Percentiles rank a stretch among this genome's conserved stretches.
Evolutionary conservation across 2,113 vertebrate species (phyloP).

Genomic region (Pimephales promelas): DNA sequence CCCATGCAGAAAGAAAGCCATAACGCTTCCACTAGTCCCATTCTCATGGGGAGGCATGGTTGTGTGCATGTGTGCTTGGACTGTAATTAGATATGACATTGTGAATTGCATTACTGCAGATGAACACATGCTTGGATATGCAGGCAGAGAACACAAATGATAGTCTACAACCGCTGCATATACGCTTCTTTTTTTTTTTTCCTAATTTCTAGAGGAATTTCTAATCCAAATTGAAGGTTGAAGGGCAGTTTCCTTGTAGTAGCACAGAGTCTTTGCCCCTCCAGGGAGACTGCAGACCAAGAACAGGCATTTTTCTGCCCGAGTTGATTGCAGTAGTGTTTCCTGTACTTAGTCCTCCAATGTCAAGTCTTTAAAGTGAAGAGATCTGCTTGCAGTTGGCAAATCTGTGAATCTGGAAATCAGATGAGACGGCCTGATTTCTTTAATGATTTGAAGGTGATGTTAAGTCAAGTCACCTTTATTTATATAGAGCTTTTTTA

Average conservation of each 20-base stretch:
- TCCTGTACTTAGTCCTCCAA: constrained; percentile 22
- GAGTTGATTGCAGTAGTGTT: constrained; percentile 58
- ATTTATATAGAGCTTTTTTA: too few species aligned
- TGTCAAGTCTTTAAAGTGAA: background rate
- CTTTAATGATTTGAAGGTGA: background rate
- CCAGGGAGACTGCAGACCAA: constrained; percentile 52
- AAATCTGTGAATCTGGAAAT: background rate
- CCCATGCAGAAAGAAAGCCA: constrained; percentile 63
- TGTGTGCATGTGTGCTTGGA: constrained; percentile 41
- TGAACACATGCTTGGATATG: constrained; percentile 64
- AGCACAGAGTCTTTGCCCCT: constrained; percentile 41
- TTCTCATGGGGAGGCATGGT: constrained; percentile 47
- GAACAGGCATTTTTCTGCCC: constrained; percentile 65
- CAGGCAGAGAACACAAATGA: constrained; percentile 56
- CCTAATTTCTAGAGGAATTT: background rate
- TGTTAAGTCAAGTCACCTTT: too few species aligned
- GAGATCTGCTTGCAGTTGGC: background rate
- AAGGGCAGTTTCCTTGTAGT: constrained; percentile 23
- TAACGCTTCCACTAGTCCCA: constrained; percentile 49
- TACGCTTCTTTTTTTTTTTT: background rate
- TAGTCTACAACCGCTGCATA: constrained; percentile 42
- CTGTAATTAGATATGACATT: constrained; percentile 66
- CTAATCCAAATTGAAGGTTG: background rate
- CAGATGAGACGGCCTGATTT: background rate
- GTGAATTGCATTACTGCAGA: constrained; percentile 67